These are phyloP conservation scores for Panthera uncia DNA, from an alignment of 2,113 vertebrate genomes.

Conservation along the genomic window DNA sequence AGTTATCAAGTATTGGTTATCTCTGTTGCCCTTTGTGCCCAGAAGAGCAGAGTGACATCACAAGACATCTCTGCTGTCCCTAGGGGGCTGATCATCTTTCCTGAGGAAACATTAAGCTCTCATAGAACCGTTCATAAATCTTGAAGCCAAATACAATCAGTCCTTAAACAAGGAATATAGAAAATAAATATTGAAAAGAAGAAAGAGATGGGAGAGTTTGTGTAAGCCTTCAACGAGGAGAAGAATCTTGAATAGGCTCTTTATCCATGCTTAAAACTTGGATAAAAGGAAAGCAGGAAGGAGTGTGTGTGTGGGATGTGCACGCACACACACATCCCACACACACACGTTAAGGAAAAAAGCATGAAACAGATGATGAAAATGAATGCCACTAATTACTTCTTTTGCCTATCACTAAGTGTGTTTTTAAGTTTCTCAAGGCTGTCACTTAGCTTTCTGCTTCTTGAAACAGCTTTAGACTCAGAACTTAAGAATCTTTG, in stretches of 20 bases:
- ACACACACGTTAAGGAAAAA: neutral
- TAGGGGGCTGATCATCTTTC: neutral
- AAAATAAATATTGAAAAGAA: neutral
- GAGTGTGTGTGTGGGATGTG: neutral
- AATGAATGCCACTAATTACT: neutral
- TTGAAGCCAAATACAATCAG: neutral
- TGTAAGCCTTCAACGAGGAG: neutral
- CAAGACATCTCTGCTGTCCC: neutral
- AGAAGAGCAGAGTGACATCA: neutral
- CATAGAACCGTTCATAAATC: neutral
- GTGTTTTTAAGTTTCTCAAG: conserved; percentile 1
- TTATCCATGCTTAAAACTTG: neutral
- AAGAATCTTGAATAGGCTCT: neutral
- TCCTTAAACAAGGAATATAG: neutral
- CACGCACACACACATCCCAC: neutral
- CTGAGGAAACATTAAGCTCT: neutral
- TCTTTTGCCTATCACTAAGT: neutral
- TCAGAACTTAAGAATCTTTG: neutral
- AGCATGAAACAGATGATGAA: neutral
- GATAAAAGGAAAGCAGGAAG: neutral
- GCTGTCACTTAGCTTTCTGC: neutral
- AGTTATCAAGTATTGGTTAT: neutral
- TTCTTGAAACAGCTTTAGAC: neutral
- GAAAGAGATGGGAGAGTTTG: neutral
- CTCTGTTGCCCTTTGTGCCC: neutral